phyloP scores from a whole-genome alignment of 92 coral and sea anemone species.

The Zoanthus gigantus region DNA sequence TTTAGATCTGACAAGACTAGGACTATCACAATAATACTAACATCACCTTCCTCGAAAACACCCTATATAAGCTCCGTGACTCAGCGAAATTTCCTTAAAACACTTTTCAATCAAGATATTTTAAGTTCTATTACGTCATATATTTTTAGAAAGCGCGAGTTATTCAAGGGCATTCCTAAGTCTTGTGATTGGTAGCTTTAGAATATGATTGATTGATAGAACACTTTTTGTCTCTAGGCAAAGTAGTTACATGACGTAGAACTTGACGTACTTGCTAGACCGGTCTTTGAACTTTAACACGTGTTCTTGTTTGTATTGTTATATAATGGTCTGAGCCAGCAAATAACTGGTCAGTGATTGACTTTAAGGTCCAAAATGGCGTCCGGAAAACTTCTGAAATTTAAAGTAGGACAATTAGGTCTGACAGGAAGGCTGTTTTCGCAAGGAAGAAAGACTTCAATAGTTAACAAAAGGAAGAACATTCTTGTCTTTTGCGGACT shows the following conservation, averaged over 20 bases:
- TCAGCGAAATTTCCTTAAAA: conserved; percentile 71
- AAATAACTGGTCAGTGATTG: conserved; percentile 64
- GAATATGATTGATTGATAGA: neutral
- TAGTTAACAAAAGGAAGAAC: conserved; percentile 70
- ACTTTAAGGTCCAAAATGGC: conserved; percentile 72
- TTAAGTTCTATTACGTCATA: conserved; percentile 51
- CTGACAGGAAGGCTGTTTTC: conserved; percentile 59
- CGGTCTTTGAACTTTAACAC: neutral
- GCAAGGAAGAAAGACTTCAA: conserved; percentile 45
- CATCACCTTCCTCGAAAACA: no score
- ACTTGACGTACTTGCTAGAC: conserved; percentile 29
- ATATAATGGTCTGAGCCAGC: conserved; percentile 26
- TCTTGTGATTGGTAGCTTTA: conserved; percentile 1
- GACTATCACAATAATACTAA: neutral
- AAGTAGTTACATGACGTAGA: neutral
- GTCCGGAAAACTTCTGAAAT: conserved; percentile 50
- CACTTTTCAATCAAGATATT: conserved; percentile 3
- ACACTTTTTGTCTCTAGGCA: neutral
- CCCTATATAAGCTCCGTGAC: conserved; percentile 50
- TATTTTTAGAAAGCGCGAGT: neutral
- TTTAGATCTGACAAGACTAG: no score
- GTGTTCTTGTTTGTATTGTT: neutral
- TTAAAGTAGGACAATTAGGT: conserved; percentile 61
- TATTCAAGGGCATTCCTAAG: conserved; percentile 32
- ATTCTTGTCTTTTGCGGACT: conserved; percentile 83